phyloP scores from a whole-genome alignment of 2,113 vertebrate genomes.

The Psettodes erumei region DNA sequence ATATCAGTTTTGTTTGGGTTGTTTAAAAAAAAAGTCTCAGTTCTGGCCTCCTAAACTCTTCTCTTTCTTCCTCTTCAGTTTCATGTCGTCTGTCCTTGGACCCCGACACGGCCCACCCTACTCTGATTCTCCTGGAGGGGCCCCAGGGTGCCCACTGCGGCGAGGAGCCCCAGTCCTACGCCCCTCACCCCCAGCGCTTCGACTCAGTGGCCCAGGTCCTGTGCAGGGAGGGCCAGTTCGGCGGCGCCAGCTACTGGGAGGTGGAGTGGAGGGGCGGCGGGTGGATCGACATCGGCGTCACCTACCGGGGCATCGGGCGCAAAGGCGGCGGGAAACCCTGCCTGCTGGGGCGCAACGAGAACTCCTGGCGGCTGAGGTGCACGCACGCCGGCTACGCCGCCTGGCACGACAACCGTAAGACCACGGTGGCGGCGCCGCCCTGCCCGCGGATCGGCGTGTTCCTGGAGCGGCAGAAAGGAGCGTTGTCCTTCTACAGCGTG shows the following conservation, averaged over 20 bases:
- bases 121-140: slow-evolving; percentile 70
- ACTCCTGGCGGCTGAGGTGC: slow-evolving; percentile 79
- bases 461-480: slow-evolving; percentile 76
- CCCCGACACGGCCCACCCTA: slow-evolving; percentile 75
- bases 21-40: background rate
- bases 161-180: slow-evolving; percentile 74
- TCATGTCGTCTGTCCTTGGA: slow-evolving; percentile 72
- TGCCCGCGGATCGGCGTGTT: slow-evolving; percentile 77
- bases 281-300: slow-evolving; percentile 79
- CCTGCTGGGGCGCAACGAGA: slow-evolving; percentile 78
- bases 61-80: slow-evolving; percentile 37
- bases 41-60: background rate
- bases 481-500: slow-evolving; percentile 79
- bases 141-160: slow-evolving; percentile 74
- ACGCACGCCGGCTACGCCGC: slow-evolving; percentile 77
- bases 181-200: slow-evolving; percentile 69
- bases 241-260: slow-evolving; percentile 79
- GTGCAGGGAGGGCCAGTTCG: slow-evolving; percentile 75
- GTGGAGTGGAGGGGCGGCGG: slow-evolving; percentile 79
- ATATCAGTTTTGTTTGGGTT: background rate
- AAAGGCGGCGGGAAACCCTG: slow-evolving; percentile 76
- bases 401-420: slow-evolving; percentile 81
- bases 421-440: slow-evolving; percentile 73
- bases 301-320: slow-evolving; percentile 73
- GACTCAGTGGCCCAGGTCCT: slow-evolving; percentile 79